Base-by-base conservation (phyloP, 1,140 invertebrate genomes). In the Solen grandis region DNA sequence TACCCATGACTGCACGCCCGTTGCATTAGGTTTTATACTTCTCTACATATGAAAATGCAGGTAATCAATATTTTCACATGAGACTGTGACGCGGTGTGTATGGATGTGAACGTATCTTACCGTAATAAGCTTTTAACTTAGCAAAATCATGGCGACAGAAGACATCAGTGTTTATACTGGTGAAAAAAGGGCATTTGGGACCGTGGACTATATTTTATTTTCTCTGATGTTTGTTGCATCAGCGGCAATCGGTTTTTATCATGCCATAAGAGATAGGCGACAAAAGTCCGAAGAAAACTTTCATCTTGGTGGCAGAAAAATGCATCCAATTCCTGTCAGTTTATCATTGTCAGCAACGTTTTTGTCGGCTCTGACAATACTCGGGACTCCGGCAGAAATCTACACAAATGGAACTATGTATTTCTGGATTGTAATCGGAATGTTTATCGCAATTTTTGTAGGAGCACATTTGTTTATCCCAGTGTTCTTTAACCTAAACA, bases 321-420 rank as follows among this genome's bases (percentile, higher is more conserved):
- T 97, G 95, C 92, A 94, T 1, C 62, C 87, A 8, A 0, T 97
- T 0, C 88, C 88, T 1, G 87, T 87, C 5, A 68, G 86, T 1
- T 60, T 90, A 65, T 89, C 87, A 38, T 57, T 89, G 62, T 69
- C 89, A 46, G 85, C 90, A 92, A 97, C 96, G 38, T 98, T 98
- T 88, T 97, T 98, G 96, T 98, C 97, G 1, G 96, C 97, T 14
- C 95, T 98, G 19, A 97, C 97, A 0, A 91, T 98, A 14, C 92
- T 98, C 25, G 97, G 97, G 16, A 87, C 77, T 13, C 84, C 88
- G 13, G 77, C 63, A 5, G 88, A 90, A 83, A 81, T 89, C 22
- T 90, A 90, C 68, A 72, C 82, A 31, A 84, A 82, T 66, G 86
- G 86, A n/a, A 86, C 85, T 8, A 84, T 86, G 85, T 89, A 86